Base-by-base conservation (phyloP, 1,140 invertebrate species). In the Augochlora pura region DNA sequence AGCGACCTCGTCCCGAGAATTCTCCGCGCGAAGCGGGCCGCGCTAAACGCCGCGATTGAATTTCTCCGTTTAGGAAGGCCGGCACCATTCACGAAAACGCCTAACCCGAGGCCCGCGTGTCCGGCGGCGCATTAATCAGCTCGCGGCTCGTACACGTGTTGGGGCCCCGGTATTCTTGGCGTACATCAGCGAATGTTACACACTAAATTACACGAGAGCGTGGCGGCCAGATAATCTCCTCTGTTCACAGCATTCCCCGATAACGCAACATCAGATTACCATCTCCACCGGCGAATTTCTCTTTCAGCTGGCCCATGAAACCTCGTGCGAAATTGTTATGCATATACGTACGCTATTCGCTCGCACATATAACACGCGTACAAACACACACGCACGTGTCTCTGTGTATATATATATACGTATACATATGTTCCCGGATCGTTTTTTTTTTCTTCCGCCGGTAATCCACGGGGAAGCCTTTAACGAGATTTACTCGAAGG, bases 401-500 rank as follows among this genome's bases (percentile, higher is more conserved):
- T 70, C 49, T 42, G 16, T 52, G 16, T 52, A 52, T 52, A 52
- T 52, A 18, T 7, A 18, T 52, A 52, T 52, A 52, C 21, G 21
- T 52, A 52, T 21, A 52, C 18, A 52, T 52, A 52, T 52, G 49
- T 52, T 57, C 6, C 6, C 38, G 9, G 2, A 2, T n/a, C n/a
- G 18, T 23, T 8, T 46, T 46, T 16, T 52, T 59, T 60, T 6
- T n/a, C 39, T n/a, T n/a, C n/a, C n/a, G n/a, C n/a, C 70, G n/a
- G 42, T 39, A 49, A 74, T 79, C 77, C 70, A 5, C 63, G 70
- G 83, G 42, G 78, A 81, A 82, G 78, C 73, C 77, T 81, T 84
- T 82, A 73, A 77, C 81, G 72, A 80, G 79, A 77, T 69, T 77
- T 77, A 69, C 60, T 83, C 78, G 78, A 81, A 70, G 79, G 79